Evolutionary conservation across 2,113 vertebrate species (phyloP).

Genomic region (Pardalotus punctatus): DNA sequence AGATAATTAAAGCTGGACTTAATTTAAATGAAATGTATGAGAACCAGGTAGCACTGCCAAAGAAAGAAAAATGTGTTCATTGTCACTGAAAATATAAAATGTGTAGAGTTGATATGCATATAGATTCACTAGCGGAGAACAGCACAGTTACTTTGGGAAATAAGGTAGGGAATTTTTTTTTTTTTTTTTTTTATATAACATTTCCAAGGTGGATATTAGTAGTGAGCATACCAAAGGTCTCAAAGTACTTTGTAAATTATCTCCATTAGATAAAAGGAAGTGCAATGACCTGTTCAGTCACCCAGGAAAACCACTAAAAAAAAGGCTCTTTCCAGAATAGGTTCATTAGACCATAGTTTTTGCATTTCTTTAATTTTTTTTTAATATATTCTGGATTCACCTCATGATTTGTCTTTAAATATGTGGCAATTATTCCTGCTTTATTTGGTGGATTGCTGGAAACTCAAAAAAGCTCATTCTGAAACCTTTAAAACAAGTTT

Average conservation of each 20-base stretch:
- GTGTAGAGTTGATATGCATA: neutral
- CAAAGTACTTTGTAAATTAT: neutral
- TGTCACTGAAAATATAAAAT: neutral
- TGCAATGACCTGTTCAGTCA: neutral
- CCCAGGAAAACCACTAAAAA: neutral
- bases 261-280: neutral
- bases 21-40: conserved; percentile 5
- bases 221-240: neutral
- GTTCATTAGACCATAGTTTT: neutral
- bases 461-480: neutral
- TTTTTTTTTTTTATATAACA: no score
- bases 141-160: neutral
- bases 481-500: neutral
- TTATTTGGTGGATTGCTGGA: neutral
- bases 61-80: neutral
- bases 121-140: neutral
- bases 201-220: neutral
- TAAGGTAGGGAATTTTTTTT: neutral
- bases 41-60: neutral
- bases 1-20: conserved; percentile 12
- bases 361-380: neutral
- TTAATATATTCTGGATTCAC: neutral
- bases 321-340: neutral
- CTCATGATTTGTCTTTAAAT: neutral
- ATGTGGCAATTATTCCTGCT: neutral